Conservation (phyloP, 1,140 invertebrate genomes). For the Pomacea maculata region DNA sequence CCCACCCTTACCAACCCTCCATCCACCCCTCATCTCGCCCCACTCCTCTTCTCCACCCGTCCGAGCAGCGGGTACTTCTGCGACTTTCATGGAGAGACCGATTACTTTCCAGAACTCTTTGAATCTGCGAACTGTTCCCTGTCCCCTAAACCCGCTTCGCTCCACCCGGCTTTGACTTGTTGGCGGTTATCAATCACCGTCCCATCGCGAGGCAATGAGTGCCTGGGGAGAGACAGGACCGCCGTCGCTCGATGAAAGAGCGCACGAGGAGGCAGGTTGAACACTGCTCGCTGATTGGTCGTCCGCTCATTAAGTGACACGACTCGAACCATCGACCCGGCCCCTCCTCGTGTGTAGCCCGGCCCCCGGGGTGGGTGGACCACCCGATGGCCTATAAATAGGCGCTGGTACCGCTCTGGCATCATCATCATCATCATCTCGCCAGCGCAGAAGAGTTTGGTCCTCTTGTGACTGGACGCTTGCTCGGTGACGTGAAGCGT, state of each 20-base stretch:
- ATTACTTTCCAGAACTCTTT: too few relatives aligned
- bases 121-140: too few relatives aligned
- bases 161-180: too few relatives aligned
- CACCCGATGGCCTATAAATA: constrained; percentile 16
- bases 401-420: not conserved
- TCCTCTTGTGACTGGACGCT: too few relatives aligned
- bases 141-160: too few relatives aligned
- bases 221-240: too few relatives aligned
- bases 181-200: too few relatives aligned
- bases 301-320: constrained; percentile 21
- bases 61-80: not conserved
- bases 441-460: too few relatives aligned
- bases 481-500: too few relatives aligned
- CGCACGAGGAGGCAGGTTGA: too few relatives aligned
- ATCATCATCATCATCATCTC: not conserved
- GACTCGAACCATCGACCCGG: constrained; percentile 15
- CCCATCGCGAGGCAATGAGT: too few relatives aligned
- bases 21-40: not conserved
- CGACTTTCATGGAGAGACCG: not conserved
- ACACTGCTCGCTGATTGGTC: constrained; percentile 17
- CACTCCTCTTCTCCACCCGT: not conserved
- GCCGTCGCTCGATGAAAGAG: too few relatives aligned
- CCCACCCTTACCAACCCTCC: not conserved
- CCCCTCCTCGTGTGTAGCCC: constrained; percentile 14
- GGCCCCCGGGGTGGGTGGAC: not conserved